A percentile compares a stretch with the other conserved stretches of the same genome.
Evolutionary conservation across 2,113 vertebrate species (phyloP).

Genomic region (Microtus richardsoni): DNA sequence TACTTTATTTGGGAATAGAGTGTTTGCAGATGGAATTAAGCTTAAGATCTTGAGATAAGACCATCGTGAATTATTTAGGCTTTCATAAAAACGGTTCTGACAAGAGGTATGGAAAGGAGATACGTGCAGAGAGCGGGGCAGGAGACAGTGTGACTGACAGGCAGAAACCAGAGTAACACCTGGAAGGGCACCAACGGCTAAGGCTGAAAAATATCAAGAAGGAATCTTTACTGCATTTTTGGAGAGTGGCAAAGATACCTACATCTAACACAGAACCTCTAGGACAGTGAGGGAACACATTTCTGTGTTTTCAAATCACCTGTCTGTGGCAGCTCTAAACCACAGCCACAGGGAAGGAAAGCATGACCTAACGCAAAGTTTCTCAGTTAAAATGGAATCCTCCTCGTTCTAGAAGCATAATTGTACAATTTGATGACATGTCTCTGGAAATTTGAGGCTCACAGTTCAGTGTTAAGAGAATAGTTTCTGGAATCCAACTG

Average conservation of each 20-base stretch:
- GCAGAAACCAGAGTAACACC: fast-evolving
- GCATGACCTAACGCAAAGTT: background rate
- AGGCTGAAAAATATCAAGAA: background rate
- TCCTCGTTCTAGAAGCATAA: conserved; percentile 24
- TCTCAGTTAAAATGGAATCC: background rate
- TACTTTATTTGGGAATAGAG: background rate
- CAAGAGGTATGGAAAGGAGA: background rate
- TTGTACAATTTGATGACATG: background rate
- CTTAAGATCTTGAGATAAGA: conserved; percentile 13
- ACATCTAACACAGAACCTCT: background rate
- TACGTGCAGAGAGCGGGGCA: background rate
- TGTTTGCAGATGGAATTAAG: background rate
- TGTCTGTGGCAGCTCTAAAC: background rate
- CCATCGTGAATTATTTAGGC: background rate
- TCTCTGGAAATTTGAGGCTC: background rate
- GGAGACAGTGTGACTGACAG: background rate
- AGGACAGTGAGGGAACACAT: background rate
- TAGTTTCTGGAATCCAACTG: background rate
- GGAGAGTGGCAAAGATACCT: background rate
- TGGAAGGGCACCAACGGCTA: background rate
- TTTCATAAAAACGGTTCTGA: background rate
- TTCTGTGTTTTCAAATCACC: background rate
- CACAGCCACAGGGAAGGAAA: background rate
- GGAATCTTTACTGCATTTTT: background rate
- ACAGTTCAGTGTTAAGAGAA: background rate